Evolutionary conservation across 2,113 vertebrate species (phyloP).

Genomic region (Myrmecobius fasciatus): DNA sequence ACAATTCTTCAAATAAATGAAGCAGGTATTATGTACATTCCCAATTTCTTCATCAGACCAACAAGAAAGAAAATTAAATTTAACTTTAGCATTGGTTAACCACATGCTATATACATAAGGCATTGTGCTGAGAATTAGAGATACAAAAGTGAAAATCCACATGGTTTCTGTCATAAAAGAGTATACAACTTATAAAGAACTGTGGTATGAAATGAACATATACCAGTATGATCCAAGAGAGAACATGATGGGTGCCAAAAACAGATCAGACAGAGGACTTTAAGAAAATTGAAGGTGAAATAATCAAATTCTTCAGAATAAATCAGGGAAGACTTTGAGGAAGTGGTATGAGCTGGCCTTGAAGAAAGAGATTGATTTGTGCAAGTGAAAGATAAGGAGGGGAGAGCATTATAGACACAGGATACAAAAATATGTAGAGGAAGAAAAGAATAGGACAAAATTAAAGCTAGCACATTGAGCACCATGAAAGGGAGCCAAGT

Average conservation of each 20-base stretch:
- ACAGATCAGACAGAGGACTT: background rate
- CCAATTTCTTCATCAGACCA: background rate
- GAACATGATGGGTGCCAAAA: background rate
- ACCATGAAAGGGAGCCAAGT: background rate
- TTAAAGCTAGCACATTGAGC: background rate
- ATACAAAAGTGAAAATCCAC: background rate
- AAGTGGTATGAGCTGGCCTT: background rate
- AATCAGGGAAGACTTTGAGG: background rate
- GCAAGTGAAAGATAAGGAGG: background rate
- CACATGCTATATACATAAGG: background rate
- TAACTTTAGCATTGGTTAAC: background rate
- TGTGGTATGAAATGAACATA: background rate
- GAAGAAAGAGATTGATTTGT: background rate
- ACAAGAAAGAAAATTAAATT: background rate
- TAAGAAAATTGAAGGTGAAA: background rate
- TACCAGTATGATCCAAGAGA: background rate
- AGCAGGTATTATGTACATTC: background rate
- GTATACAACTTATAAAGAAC: background rate
- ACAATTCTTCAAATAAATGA: background rate
- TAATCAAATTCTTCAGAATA: background rate
- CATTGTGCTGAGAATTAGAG: background rate
- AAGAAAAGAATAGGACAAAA: background rate
- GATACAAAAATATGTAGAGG: background rate
- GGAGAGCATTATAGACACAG: background rate
- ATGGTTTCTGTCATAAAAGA: background rate